Conservation (phyloP, 2,113 vertebrate genomes). For the Aptenodytes patagonicus region DNA sequence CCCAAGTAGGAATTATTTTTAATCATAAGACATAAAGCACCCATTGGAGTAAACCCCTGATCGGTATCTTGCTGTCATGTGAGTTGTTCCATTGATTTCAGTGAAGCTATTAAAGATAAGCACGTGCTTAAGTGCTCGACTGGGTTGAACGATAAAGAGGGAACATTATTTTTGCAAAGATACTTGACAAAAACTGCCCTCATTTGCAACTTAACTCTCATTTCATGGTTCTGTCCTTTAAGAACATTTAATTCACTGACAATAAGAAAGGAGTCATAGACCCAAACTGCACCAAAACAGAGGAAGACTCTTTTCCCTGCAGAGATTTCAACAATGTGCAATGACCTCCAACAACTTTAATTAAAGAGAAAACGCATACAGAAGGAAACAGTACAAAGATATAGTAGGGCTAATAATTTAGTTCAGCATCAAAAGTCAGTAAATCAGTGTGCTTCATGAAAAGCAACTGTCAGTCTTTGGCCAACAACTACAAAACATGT, state of each 20-base stretch:
- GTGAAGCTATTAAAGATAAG: neutral
- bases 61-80: neutral
- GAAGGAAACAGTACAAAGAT: neutral
- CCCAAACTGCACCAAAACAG: neutral
- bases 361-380: neutral
- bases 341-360: neutral
- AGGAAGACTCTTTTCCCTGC: neutral
- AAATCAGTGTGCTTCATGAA: neutral
- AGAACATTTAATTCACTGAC: neutral
- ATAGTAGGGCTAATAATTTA: neutral
- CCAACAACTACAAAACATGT: neutral
- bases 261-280: neutral
- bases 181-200: neutral
- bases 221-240: neutral
- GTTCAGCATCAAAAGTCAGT: constrained; percentile 19
- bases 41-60: neutral
- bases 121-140: neutral
- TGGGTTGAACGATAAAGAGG: neutral
- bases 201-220: neutral
- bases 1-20: constrained; percentile 10
- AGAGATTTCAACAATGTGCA: neutral
- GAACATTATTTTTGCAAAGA: neutral
- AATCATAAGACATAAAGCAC: neutral
- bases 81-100: constrained; percentile 17
- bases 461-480: neutral